phyloP scores from a whole-genome alignment of 2,113 vertebrate species.

The Centropus unirufus region DNA sequence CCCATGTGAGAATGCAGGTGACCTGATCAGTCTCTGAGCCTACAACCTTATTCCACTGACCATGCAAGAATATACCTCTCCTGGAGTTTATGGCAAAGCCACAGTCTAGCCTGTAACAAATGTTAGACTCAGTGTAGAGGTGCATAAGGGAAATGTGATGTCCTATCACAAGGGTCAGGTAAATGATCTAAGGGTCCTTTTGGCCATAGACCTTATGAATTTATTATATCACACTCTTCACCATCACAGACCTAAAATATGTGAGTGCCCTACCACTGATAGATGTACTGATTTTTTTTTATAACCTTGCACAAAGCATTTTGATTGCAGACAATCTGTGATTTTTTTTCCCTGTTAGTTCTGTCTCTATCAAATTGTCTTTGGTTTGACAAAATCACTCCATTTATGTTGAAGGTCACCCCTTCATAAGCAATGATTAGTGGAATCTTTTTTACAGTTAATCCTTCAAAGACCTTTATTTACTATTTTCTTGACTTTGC shows the following conservation, averaged over 20 bases:
- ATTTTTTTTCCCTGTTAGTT: constrained; percentile 58
- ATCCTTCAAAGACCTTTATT: constrained; percentile 56
- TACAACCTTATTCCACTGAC: neutral
- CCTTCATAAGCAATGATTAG: constrained; percentile 53
- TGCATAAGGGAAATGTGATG: neutral
- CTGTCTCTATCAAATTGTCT: constrained; percentile 43
- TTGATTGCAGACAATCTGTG: constrained; percentile 31
- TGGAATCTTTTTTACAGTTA: constrained; percentile 36
- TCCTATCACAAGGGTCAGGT: neutral
- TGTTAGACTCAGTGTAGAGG: neutral
- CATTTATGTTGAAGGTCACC: constrained; percentile 63
- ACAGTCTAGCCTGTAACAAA: neutral
- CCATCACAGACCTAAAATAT: constrained; percentile 18
- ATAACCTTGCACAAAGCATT: constrained; percentile 56
- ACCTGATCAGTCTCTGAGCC: neutral
- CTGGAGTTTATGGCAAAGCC: neutral
- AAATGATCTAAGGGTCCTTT: neutral
- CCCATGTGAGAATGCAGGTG: neutral
- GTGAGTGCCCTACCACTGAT: neutral
- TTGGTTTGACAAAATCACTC: constrained; percentile 27
- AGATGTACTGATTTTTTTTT: constrained; percentile 37
- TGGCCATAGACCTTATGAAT: neutral
- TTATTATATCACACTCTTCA: neutral
- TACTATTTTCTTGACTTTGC: constrained; percentile 49
- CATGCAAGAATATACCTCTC: neutral